Evolutionary conservation across 2,888 invertebrate species (phyloP).

Genomic region (Fragum sueziense): DNA sequence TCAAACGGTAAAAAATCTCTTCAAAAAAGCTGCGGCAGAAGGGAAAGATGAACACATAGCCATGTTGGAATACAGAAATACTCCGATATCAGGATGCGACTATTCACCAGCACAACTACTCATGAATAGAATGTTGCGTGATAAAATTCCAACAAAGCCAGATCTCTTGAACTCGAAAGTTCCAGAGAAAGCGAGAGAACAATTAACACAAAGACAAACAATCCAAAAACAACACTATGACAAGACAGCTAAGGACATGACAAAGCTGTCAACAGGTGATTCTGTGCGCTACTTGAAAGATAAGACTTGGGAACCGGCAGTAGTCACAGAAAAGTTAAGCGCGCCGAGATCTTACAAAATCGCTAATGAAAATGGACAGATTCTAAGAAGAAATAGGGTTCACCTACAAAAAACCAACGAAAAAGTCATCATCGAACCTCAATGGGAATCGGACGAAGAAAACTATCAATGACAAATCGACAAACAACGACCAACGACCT

Average conservation of each 20-base stretch:
- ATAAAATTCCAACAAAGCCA: slow-evolving; percentile 11
- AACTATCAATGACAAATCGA: too few relatives aligned
- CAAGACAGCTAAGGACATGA: neutral
- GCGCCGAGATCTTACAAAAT: slow-evolving; percentile 3
- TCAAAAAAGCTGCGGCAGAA: slow-evolving; percentile 36
- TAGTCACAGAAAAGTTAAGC: neutral
- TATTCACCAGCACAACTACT: slow-evolving; percentile 45
- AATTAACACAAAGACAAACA: neutral
- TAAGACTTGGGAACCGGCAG: neutral
- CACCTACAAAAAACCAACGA: slow-evolving; percentile 4
- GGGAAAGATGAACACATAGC: slow-evolving; percentile 31
- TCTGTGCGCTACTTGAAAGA: neutral
- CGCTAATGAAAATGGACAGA: neutral
- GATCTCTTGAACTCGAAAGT: neutral
- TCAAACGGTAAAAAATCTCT: slow-evolving; percentile 43
- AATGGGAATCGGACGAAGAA: too few relatives aligned
- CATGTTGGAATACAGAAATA: slow-evolving; percentile 36
- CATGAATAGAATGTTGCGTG: slow-evolving; percentile 44
- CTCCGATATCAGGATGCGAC: neutral
- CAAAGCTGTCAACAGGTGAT: neutral
- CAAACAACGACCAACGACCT: too few relatives aligned
- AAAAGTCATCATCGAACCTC: neutral
- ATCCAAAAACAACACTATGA: neutral
- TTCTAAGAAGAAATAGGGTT: slow-evolving; percentile 4
- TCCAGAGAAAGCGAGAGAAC: neutral